Base-by-base conservation (phyloP, 2,113 vertebrate species). In the Vimba vimba region DNA sequence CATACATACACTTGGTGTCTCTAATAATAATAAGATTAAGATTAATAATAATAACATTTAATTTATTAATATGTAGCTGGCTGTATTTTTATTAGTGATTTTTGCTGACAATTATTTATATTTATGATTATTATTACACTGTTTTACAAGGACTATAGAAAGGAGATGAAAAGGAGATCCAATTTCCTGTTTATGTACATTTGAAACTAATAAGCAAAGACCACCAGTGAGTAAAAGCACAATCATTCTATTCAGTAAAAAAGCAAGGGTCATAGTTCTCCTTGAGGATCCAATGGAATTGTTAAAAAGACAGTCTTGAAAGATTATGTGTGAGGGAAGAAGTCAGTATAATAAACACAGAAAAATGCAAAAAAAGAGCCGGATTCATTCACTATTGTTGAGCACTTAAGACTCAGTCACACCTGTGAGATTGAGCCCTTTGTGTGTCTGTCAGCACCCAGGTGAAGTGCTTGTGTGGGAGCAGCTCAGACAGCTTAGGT, bases 201-300 rank as follows among this genome's bases (percentile, higher is more conserved):
- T 62, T 25, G 6, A 15, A 43, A 79, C 23, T 39, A 7, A n/a
- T 8, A 0, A n/a, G 12, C 6, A 25, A 8, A 1, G 15, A 64
- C n/a, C 59, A 80, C n/a, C 8, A 7, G 23, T 80, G 59, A 80
- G 57, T 64, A 80, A 64, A 2, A 64, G 9, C 2, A 21, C 55
- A 71, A 87, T 50, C 27, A 83, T 79, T 69, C 78, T 12, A 71
- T 60, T 50, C 66, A 55, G 36, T 60, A 73, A 80, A 79, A 62
- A 45, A 39, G 17, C 10, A 79, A 43, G 33, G 25, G 77, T 76
- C 69, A 85, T 50, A 71, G 78, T 50, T 82, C 71, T 69, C 25
- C 60, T 43, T 47, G 47, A 74, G 74, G 21, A 73, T 77, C 17
- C 52, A 79, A 66, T 77, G 45, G 45, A 83, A 79, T 57, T 30